Percentiles rank a stretch among this genome's conserved stretches.
phyloP scores from a whole-genome alignment of 1,140 invertebrate genomes.

The Mizuhopecten yessoensis region DNA sequence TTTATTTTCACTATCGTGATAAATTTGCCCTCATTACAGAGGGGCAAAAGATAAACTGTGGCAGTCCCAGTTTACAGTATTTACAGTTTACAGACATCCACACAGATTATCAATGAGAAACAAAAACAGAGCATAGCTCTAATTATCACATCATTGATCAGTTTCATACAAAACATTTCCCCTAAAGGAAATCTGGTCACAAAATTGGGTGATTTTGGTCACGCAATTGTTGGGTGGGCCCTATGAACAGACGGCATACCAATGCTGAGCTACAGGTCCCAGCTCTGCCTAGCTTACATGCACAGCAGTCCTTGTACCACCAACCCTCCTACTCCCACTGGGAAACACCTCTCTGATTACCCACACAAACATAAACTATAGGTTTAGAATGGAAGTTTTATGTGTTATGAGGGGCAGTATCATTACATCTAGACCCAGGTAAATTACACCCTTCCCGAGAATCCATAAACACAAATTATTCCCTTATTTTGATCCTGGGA shows the following conservation, averaged over 20 bases:
- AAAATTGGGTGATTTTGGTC: background rate
- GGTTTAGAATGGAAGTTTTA: background rate
- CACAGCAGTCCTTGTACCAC: background rate
- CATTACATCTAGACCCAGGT: background rate
- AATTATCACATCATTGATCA: background rate
- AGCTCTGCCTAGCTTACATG: background rate
- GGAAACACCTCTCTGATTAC: conserved; percentile 17
- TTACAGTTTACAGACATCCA: too few relatives aligned
- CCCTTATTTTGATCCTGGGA: conserved; percentile 32
- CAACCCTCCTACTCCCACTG: background rate
- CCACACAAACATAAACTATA: background rate
- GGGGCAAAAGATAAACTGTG: too few relatives aligned
- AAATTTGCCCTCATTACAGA: too few relatives aligned
- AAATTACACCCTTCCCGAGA: background rate
- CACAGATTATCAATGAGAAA: too few relatives aligned
- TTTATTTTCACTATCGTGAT: too few relatives aligned
- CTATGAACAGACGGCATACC: conserved; percentile 30
- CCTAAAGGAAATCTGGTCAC: background rate
- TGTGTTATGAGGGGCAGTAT: background rate
- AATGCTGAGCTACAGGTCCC: background rate
- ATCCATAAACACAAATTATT: conserved; percentile 21
- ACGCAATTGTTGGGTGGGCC: conserved; percentile 5
- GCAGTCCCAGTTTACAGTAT: too few relatives aligned
- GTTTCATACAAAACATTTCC: background rate
- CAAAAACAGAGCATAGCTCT: too few relatives aligned